Evolutionary conservation across 2,113 vertebrate genomes (phyloP).

Genomic region (Terrapene triunguis): DNA sequence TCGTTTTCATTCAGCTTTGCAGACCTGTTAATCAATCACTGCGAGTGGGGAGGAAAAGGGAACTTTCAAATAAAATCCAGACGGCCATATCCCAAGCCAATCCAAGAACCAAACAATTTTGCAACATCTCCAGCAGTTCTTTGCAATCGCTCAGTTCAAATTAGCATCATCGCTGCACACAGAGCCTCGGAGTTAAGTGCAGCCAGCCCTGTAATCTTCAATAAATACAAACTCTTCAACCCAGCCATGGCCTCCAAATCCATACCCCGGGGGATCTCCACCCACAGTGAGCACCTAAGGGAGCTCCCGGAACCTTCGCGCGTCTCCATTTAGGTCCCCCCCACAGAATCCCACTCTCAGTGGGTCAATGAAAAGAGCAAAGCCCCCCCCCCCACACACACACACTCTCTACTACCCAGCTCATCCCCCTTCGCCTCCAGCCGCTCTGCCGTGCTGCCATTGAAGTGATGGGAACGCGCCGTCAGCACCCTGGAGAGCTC

Average conservation of each 20-base stretch:
- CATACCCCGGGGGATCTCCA: neutral
- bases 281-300: accelerated
- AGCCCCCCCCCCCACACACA: accelerated
- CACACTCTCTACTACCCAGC: accelerated
- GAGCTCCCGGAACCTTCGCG: accelerated
- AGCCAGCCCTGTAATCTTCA: neutral
- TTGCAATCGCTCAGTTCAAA: neutral
- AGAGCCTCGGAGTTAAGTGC: neutral
- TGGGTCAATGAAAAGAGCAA: accelerated
- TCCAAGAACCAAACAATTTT: neutral
- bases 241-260: neutral
- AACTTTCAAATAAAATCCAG: neutral
- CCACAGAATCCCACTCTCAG: neutral
- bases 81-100: neutral
- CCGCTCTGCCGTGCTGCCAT: neutral
- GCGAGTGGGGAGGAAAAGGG: neutral
- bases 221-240: accelerated
- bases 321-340: neutral
- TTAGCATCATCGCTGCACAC: neutral
- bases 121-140: neutral
- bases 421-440: neutral
- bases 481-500: slow-evolving; percentile 60
- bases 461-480: neutral
- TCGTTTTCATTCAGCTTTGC: neutral
- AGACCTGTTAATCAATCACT: neutral